Conservation (phyloP, 2,113 vertebrate genomes). For the Dicrurus megarhynchus region DNA sequence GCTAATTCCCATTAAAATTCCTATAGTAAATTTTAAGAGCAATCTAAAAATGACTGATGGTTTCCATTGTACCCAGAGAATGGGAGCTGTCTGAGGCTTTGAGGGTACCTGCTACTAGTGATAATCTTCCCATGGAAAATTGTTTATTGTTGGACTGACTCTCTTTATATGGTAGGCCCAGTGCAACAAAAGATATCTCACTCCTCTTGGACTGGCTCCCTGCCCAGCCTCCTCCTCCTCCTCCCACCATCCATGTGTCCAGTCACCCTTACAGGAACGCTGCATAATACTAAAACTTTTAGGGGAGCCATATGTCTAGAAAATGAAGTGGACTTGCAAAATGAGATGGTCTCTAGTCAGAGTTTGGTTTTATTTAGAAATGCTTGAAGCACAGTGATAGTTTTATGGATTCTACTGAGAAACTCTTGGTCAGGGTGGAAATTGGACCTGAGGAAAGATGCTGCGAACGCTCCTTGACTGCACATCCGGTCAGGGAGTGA, state of each 20-base stretch:
- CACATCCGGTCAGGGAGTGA: not conserved
- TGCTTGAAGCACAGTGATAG: not conserved
- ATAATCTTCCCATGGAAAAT: not conserved
- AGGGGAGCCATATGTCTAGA: slow-evolving; percentile 39
- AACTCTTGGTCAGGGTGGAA: not conserved
- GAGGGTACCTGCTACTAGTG: not conserved
- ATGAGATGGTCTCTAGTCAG: not conserved
- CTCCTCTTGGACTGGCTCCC: not conserved
- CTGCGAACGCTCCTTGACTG: not conserved
- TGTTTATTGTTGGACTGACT: not conserved
- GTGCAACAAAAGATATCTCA: not conserved
- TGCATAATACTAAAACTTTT: slow-evolving; percentile 32
- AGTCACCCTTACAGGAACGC: not conserved
- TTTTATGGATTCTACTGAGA: not conserved
- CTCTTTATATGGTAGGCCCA: not conserved
- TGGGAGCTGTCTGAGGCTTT: not conserved
- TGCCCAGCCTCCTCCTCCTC: slow-evolving; percentile 43
- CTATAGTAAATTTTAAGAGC: not conserved
- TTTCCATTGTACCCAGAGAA: not conserved
- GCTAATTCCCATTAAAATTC: not conserved
- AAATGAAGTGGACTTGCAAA: slow-evolving; percentile 30
- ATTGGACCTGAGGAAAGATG: not conserved
- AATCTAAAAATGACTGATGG: not conserved
- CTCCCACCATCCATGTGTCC: slow-evolving; percentile 62
- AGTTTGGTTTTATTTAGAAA: slow-evolving; percentile 3